Evolutionary conservation across 2,113 vertebrate genomes (phyloP).

Genomic region (Montifringilla adamsi): DNA sequence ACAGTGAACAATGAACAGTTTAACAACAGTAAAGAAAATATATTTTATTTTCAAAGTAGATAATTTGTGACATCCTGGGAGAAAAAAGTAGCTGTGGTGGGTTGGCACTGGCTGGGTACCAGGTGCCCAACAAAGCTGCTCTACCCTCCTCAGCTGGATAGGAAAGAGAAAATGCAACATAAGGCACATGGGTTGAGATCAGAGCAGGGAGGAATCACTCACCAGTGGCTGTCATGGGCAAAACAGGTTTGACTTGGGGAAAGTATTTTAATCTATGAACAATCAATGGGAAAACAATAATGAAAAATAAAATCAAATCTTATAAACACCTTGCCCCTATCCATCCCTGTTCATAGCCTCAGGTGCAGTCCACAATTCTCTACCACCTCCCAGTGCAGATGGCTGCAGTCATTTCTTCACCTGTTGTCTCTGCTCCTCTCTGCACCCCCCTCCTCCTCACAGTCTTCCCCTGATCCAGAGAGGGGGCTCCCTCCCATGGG

Average conservation of each 20-base stretch:
- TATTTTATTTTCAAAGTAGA: background rate
- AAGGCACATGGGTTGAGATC: background rate
- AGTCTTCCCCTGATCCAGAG: background rate
- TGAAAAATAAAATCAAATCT: background rate
- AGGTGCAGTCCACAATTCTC: background rate
- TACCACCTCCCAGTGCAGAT: no score
- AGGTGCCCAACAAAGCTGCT: background rate
- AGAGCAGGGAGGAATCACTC: background rate
- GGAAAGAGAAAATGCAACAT: background rate
- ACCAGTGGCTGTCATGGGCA: background rate
- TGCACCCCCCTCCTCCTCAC: background rate
- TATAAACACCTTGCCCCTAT: background rate
- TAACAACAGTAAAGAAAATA: background rate
- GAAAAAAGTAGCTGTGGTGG: background rate
- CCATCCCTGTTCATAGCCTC: accelerated
- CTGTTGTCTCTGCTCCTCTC: accelerated
- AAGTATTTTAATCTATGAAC: background rate
- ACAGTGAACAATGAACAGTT: background rate
- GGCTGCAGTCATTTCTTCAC: background rate
- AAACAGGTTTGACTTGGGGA: background rate
- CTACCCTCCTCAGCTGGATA: background rate
- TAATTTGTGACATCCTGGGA: background rate
- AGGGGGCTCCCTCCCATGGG: accelerated
- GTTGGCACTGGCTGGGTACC: background rate
- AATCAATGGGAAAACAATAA: background rate